Percentiles rank a stretch among this genome's conserved stretches.
Evolutionary conservation across 1,140 invertebrate genomes (phyloP).

Genomic region (Papilio dardanus): DNA sequence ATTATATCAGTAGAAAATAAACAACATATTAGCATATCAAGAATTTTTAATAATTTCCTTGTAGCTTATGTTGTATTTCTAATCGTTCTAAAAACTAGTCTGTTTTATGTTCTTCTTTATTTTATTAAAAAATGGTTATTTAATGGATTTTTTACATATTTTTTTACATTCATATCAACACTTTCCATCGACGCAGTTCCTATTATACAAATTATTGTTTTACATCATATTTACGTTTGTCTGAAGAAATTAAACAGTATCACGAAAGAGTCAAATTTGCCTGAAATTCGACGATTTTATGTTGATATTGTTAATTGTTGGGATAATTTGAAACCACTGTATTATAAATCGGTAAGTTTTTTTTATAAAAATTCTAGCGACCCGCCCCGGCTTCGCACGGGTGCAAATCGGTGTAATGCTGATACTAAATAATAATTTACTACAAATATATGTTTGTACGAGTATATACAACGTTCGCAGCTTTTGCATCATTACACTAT

Average conservation of each 20-base stretch:
- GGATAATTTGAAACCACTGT: slow-evolving; percentile 10
- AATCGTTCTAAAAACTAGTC: not conserved
- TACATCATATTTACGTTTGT: not conserved
- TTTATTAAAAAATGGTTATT: not conserved
- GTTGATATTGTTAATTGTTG: not conserved
- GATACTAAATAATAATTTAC: not conserved
- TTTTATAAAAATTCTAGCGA: not conserved
- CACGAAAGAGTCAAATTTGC: not conserved
- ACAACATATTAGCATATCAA: not conserved
- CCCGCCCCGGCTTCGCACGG: too few species aligned
- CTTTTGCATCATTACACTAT: too few species aligned
- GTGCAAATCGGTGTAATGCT: not conserved
- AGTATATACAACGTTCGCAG: too few species aligned
- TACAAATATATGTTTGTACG: too few species aligned
- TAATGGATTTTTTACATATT: not conserved
- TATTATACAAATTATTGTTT: not conserved
- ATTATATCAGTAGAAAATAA: not conserved
- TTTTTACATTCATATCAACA: not conserved
- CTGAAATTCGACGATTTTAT: not conserved
- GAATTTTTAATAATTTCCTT: not conserved
- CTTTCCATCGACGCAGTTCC: not conserved
- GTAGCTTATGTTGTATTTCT: not conserved
- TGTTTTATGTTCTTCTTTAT: not conserved
- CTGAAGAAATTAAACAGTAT: not conserved
- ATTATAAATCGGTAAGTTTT: not conserved